Conservation (phyloP, 2,113 vertebrate genomes). For the Elephantulus edwardii region DNA sequence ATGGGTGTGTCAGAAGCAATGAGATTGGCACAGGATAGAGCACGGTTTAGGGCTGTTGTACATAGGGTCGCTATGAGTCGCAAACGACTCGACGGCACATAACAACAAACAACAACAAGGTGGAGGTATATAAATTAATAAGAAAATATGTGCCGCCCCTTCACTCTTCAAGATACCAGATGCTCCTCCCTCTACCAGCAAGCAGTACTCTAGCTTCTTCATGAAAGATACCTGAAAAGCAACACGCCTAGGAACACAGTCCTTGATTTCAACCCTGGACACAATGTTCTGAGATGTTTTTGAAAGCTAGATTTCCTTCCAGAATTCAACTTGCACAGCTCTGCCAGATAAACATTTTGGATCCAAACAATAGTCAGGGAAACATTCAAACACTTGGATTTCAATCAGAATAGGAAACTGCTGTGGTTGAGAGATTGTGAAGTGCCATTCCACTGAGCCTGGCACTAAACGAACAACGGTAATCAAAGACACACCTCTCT, state of each 20-base stretch:
- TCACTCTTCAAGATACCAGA: not conserved
- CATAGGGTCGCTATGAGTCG: too few relatives aligned
- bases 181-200: not conserved
- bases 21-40: too few relatives aligned
- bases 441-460: not conserved
- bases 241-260: not conserved
- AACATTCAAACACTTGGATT: not conserved
- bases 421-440: conserved; percentile 43
- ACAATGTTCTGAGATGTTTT: conserved; percentile 55
- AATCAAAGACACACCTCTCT: not conserved
- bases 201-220: not conserved
- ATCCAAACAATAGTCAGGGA: conserved; percentile 27
- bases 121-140: not conserved
- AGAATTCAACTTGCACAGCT: conserved; percentile 31
- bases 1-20: too few relatives aligned
- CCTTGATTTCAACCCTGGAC: conserved; percentile 42
- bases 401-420: conserved; percentile 53
- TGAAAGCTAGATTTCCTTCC: conserved; percentile 55
- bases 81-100: too few relatives aligned
- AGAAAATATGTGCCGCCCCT: not conserved
- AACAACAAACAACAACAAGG: too few relatives aligned
- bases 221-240: not conserved
- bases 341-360: conserved; percentile 57
- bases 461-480: not conserved
- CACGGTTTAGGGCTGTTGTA: too few relatives aligned